Evolutionary conservation across 2,888 invertebrate species (phyloP).

Genomic region (Acanthosepion pharaonis): DNA sequence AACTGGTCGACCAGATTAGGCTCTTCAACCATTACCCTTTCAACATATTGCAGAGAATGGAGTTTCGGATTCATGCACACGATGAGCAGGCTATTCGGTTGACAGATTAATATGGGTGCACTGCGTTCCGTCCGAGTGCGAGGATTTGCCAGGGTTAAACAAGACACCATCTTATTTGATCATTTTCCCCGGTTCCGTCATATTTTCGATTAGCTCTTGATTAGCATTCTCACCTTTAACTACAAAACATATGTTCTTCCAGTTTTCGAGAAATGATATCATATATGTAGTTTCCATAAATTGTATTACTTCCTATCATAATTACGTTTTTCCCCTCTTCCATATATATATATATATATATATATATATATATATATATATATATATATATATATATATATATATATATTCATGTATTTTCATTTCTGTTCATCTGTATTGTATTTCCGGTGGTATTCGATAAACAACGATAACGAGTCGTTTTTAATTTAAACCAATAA

Average conservation of each 20-base stretch:
- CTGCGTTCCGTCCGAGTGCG: too few relatives aligned
- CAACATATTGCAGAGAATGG: too few relatives aligned
- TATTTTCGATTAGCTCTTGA: not conserved
- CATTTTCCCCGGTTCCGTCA: not conserved
- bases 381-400: not conserved
- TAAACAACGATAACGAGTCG: not conserved
- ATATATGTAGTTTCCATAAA: not conserved
- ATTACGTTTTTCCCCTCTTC: not conserved
- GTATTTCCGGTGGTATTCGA: not conserved
- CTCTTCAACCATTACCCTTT: too few relatives aligned
- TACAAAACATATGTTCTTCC: slow-evolving; percentile 1
- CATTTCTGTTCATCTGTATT: not conserved
- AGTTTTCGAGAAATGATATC: not conserved
- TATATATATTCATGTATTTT: not conserved
- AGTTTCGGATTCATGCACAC: too few relatives aligned
- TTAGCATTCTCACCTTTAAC: not conserved
- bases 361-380: not conserved
- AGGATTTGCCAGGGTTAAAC: not conserved
- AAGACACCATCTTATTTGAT: not conserved
- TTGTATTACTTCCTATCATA: not conserved
- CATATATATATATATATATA: not conserved
- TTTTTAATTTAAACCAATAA: slow-evolving; percentile 22
- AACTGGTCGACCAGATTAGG: too few relatives aligned
- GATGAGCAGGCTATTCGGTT: too few relatives aligned
- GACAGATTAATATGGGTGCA: too few relatives aligned